These are phyloP conservation scores for Ptychadena robeensis DNA, from an alignment of 2,797 vertebrate genomes.

Conservation along the genomic window DNA sequence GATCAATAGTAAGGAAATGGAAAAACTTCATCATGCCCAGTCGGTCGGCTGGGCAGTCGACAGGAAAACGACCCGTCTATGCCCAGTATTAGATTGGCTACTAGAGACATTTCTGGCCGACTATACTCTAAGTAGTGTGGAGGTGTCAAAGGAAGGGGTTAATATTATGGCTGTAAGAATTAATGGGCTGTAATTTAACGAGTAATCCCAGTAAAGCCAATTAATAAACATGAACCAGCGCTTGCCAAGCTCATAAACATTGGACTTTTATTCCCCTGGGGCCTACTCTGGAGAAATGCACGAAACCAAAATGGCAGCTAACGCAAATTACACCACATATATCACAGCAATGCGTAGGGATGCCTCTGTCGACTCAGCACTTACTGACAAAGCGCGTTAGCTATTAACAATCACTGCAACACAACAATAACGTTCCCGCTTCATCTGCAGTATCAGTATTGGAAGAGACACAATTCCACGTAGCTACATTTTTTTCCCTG, in stretches of 20 bases:
- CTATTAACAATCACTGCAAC: background rate
- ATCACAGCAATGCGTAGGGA: constrained; percentile 13
- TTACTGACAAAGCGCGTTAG: constrained; percentile 3
- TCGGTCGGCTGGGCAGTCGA: no score
- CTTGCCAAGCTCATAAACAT: constrained; percentile 51
- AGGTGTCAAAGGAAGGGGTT: constrained; percentile 15
- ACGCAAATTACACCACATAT: constrained; percentile 35
- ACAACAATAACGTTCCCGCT: background rate
- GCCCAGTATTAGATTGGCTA: no score
- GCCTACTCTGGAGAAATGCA: constrained; percentile 2
- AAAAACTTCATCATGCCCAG: no score
- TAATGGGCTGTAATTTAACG: constrained; percentile 26
- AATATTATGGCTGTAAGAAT: constrained; percentile 5
- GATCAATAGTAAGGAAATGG: no score
- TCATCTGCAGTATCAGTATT: background rate
- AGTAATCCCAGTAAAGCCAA: constrained; percentile 35
- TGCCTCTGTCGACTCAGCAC: constrained; percentile 27
- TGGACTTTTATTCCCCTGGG: constrained; percentile 21
- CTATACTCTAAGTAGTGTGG: background rate
- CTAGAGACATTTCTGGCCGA: background rate
- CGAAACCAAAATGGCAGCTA: constrained; percentile 28
- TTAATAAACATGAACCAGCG: constrained; percentile 39
- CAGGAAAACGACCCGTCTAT: no score
- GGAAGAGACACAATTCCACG: background rate
- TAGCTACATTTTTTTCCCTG: background rate